Percentiles rank a stretch among this genome's conserved stretches.
Conservation (phyloP, 2,113 vertebrate genomes). For the Tor tambroides region DNA sequence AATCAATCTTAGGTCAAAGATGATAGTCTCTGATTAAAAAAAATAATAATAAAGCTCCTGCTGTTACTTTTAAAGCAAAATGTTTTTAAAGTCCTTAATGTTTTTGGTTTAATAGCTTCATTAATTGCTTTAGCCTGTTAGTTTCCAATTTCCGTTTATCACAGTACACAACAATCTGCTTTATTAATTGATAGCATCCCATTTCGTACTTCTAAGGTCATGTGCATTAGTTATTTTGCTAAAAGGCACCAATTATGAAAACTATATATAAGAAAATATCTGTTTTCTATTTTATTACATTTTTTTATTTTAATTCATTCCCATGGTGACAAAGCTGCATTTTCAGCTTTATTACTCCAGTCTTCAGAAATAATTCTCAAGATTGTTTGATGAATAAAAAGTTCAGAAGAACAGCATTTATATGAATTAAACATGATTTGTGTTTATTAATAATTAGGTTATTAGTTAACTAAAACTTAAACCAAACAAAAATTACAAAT, state of each 20-base stretch:
- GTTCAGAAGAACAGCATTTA: too few relatives aligned
- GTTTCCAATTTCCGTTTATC: neutral
- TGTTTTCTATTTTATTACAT: neutral
- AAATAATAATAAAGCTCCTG: neutral
- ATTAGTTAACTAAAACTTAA: too few relatives aligned
- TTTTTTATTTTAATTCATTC: neutral
- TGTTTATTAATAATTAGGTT: too few relatives aligned
- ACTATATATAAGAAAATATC: neutral
- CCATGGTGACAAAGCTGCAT: too few relatives aligned
- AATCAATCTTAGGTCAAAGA: neutral
- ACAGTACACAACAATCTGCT: neutral
- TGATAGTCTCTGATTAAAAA: neutral
- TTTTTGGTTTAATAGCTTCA: neutral
- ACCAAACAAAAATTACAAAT: too few relatives aligned
- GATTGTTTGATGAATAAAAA: too few relatives aligned
- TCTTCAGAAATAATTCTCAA: too few relatives aligned
- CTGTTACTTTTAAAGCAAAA: neutral
- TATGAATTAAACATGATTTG: too few relatives aligned
- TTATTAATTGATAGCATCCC: conserved; percentile 6
- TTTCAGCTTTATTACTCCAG: too few relatives aligned
- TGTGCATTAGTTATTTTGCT: neutral
- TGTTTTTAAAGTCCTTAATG: neutral
- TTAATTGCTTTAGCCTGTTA: conserved; percentile 12
- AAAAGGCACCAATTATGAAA: neutral
- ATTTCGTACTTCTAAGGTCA: neutral